Evolutionary conservation across 1,140 invertebrate genomes (phyloP), one percentile per base, ranked within the genome.

Genomic region (Ctenoplectra terminalis): DNA sequence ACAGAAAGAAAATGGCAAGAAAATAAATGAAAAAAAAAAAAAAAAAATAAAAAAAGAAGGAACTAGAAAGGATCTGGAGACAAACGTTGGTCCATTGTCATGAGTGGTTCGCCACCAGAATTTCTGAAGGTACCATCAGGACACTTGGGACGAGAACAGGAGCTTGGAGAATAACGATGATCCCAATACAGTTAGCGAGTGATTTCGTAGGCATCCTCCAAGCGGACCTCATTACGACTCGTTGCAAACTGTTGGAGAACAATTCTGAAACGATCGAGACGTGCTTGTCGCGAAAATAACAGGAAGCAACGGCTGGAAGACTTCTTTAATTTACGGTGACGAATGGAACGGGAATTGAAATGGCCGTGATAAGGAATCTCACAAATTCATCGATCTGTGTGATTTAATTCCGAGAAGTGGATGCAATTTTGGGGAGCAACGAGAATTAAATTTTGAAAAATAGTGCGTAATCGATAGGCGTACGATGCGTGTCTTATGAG

Each of bases 131-230:
- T 43, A 58, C 26, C 64, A 40, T 60, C 66, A 37, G 26, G 46
- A 78, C 63, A 40, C 60, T 37, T 15, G 43, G 29, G 7, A 15
- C 48, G 52, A 7, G 6, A 54, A 37, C 43, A 29, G 29, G 1
- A 77, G 50, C 29, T 26, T 69, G 37, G 29, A 48, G 77, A 79
- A 72, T 72, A 79, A 79, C 77, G 77, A 79, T 61, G 54, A 79
- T 50, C 26, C 56, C 69, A 26, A 73, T 46, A 63, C 69, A 52
- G 69, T 79, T 79, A 63, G 26, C 31, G 56, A 79, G 20, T 37
- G 77, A 79, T 79, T 72, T 73, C 26, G 58, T 34, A 79, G 69
- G n/a, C 56, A 15, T 50, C 56, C 67, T 60, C 29, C 31, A 29
- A 79, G 46, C 67, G 77, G 46, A 26, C 69, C 67, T 79, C 76